A percentile compares a stretch with the other conserved stretches of the same genome.
phyloP scores from a whole-genome alignment of 2,113 vertebrate genomes.

The Morone chrysops region DNA sequence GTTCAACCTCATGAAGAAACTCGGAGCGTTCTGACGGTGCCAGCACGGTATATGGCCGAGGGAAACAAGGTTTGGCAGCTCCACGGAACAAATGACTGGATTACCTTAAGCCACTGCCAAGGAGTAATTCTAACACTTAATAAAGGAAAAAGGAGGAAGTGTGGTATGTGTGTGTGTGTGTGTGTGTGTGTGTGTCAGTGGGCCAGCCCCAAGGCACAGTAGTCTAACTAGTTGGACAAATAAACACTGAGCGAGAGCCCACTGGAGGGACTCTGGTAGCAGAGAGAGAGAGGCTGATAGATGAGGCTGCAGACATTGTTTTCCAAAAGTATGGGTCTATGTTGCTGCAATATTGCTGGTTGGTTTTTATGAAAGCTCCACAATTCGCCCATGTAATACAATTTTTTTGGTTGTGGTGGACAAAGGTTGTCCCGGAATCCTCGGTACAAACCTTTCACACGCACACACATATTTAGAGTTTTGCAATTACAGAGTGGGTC shows the following conservation, averaged over 20 bases:
- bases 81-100: slow-evolving; percentile 84
- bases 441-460: no score
- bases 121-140: slow-evolving; percentile 87
- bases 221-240: slow-evolving; percentile 81
- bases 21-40: slow-evolving; percentile 60
- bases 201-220: slow-evolving; percentile 71
- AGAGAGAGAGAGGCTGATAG: slow-evolving; percentile 47
- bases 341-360: not conserved
- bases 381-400: not conserved
- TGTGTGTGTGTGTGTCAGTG: slow-evolving; percentile 48
- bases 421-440: not conserved
- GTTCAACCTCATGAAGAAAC: slow-evolving; percentile 61
- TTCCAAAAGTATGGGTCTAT: not conserved
- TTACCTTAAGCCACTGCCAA: slow-evolving; percentile 85
- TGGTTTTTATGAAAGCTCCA: not conserved
- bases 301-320: slow-evolving; percentile 36
- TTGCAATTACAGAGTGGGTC: no score
- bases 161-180: slow-evolving; percentile 27
- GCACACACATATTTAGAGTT: no score
- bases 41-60: slow-evolving; percentile 72
- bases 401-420: not conserved
- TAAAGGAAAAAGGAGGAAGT: slow-evolving; percentile 77
- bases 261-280: slow-evolving; percentile 54
- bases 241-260: slow-evolving; percentile 73
- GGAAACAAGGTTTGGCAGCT: slow-evolving; percentile 85